phyloP scores from a whole-genome alignment of 1,140 invertebrate species.

The Neodiprion lecontei region DNA sequence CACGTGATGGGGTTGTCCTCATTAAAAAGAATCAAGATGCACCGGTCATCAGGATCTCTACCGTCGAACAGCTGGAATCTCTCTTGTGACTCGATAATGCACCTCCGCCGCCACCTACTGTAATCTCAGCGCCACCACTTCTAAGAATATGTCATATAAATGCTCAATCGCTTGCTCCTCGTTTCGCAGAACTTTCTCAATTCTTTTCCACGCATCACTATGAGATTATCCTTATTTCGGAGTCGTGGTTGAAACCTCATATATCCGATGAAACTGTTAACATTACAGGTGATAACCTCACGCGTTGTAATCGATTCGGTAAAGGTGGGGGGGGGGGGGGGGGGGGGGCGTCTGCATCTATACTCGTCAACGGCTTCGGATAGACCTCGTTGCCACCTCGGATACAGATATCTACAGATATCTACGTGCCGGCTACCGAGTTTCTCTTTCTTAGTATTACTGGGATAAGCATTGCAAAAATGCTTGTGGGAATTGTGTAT shows the following conservation, averaged over 20 bases:
- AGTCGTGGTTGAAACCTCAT: conserved; percentile 16
- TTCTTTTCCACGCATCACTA: not conserved
- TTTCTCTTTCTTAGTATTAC: conserved; percentile 2
- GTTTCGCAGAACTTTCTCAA: not conserved
- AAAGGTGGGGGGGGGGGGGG: not conserved
- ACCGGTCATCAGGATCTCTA: not conserved
- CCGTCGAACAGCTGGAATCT: not conserved
- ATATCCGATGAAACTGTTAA: not conserved
- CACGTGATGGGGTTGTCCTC: not conserved
- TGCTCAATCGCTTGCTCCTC: not conserved
- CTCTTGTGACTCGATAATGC: not conserved
- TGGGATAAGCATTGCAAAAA: not conserved
- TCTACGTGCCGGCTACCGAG: not conserved
- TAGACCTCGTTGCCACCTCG: not conserved
- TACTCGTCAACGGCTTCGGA: conserved; percentile 1
- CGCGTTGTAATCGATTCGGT: conserved; percentile 11
- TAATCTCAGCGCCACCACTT: too few relatives aligned
- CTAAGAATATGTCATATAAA: not conserved
- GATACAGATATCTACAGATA: not conserved
- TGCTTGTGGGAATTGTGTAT: conserved; percentile 10
- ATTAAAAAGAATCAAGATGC: conserved; percentile 5
- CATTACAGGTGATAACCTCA: not conserved
- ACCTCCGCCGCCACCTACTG: too few relatives aligned
- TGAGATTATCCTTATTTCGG: conserved; percentile 9
- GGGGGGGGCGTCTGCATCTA: conserved; percentile 9